Evolutionary conservation across 2,113 vertebrate genomes (phyloP), one percentile per base, ranked within the genome.

Genomic region (Diadophis punctatus): DNA sequence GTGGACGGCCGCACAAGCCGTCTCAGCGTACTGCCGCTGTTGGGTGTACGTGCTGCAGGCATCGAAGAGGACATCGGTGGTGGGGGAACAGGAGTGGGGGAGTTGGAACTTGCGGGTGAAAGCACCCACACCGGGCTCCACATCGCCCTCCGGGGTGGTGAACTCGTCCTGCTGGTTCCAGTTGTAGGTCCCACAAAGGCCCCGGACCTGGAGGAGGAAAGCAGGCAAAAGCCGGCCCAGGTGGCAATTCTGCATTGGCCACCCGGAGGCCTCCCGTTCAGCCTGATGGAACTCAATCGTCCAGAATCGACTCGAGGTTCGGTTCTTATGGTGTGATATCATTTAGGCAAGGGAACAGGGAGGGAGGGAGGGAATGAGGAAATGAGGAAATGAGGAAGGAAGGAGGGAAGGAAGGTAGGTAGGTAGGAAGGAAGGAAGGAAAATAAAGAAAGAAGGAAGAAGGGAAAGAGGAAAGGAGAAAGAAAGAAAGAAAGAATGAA

Each of bases 101-200:
- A 90, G 95, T 3, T 96, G 97, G 97, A 98, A 99, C 93, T 98
- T 98, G 92, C 94, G 91, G 30, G 97, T 96, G 4, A 99, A 99
- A 87, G 98, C 97, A 0, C 96, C 0, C 0, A 97, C 86, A 0
- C 96, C 96, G 95, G 91, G 97, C 94, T 99, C 99, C 92, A 99
- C 97, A 0, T 99, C 98, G 0, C 99, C 98, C 0, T 96, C 98
- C 0, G 98, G 98, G 0, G 98, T 99, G 93, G 97, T 97, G 95
- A 99, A 99, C 89, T 99, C 99, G 0, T 99, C 99, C 2, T 97
- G 97, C 97, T 98, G 98, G 96, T 97, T 98, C 98, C 99, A 98
- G 56, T 98, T 99, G 94, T 98, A 97, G 2, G 99, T 99, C 55
- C 98, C 98, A 12, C 99, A 99, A 22, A 99, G 96, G 1, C 99